phyloP scores from a whole-genome alignment of 2,888 invertebrate genomes.

The Crossocerus cetratus region DNA sequence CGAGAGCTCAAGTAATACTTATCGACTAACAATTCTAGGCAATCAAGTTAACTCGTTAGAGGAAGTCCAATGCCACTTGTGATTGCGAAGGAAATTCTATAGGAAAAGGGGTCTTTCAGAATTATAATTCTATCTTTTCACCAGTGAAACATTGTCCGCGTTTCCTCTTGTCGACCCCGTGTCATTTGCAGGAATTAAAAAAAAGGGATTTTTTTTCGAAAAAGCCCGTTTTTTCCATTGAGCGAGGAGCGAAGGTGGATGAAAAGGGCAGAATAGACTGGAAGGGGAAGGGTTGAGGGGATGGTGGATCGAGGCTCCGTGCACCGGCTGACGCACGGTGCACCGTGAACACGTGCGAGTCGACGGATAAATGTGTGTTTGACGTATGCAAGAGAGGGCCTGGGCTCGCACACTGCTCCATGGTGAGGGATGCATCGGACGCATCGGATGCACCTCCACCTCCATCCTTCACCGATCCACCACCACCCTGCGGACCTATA shows the following conservation, averaged over 20 bases:
- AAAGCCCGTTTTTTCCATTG: too few species aligned
- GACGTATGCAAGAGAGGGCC: background rate
- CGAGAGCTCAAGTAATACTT: too few species aligned
- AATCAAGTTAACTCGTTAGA: too few species aligned
- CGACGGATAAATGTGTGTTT: background rate
- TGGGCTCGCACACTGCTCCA: constrained; percentile 27
- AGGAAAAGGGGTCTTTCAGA: too few species aligned
- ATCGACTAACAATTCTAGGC: too few species aligned
- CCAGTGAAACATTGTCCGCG: too few species aligned
- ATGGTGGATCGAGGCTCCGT: constrained; percentile 20
- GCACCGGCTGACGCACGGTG: constrained; percentile 40
- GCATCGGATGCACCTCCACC: constrained; percentile 23
- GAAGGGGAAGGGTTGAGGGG: background rate
- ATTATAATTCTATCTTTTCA: too few species aligned
- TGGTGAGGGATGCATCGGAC: constrained; percentile 48
- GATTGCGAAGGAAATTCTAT: too few species aligned
- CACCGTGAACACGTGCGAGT: constrained; percentile 36
- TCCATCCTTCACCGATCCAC: constrained; percentile 40
- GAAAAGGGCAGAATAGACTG: background rate
- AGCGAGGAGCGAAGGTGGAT: background rate
- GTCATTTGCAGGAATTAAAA: too few species aligned
- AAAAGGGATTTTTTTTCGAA: too few species aligned
- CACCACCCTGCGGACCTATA: constrained; percentile 59
- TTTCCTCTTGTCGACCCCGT: too few species aligned
- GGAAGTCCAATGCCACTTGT: too few species aligned